Evolutionary conservation across 2,113 vertebrate species (phyloP), one percentile per base, ranked within the genome.

Genomic region (Salminus brasiliensis): DNA sequence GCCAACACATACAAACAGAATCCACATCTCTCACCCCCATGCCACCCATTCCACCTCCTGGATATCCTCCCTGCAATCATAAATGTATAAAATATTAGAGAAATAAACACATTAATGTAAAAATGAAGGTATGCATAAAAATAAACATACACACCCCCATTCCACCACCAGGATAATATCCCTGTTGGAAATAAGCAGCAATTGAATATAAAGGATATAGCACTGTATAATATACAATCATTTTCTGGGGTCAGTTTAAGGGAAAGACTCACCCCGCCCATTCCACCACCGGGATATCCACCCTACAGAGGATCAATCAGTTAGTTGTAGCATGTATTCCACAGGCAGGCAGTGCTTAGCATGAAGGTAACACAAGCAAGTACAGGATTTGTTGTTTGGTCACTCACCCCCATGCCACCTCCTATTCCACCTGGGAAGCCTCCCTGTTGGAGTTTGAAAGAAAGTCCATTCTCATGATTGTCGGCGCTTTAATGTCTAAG

Each of bases 21-120:
- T 5, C 4, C 15, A 27, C n/a, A 8, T n/a, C 25, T 6, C 0
- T n/a, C 85, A 89, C 89, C 82, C 80, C 87, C 80, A 85, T 89
- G 6, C 80, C 78, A 45, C 84, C 84, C 70, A 82, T 88, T 65
- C 81, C 84, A 72, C 59, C 25, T 82, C 84, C 88, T 67, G 86
- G 86, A 74, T 85, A 83, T 23, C 79, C 78, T 41, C 83, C 86
- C 90, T 91, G 62, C 4, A 43, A 18, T 16, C 32, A 57, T 1
- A 49, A 12, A 47, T 15, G 16, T 60, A 5, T 8, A 39, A 66
- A 63, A 6, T 12, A 57, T 18, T 49, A 43, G 0, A 1, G 1
- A 21, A 23, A 34, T 25, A 4, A 16, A 8, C 2, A 45, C 8
- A 16, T 18, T 30, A 27, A 47, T 23, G 8, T 2, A 47, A 2